A percentile compares a stretch with the other conserved stretches of the same genome.
Conservation (phyloP, 1,140 invertebrate species). For the Danaus plexippus region DNA sequence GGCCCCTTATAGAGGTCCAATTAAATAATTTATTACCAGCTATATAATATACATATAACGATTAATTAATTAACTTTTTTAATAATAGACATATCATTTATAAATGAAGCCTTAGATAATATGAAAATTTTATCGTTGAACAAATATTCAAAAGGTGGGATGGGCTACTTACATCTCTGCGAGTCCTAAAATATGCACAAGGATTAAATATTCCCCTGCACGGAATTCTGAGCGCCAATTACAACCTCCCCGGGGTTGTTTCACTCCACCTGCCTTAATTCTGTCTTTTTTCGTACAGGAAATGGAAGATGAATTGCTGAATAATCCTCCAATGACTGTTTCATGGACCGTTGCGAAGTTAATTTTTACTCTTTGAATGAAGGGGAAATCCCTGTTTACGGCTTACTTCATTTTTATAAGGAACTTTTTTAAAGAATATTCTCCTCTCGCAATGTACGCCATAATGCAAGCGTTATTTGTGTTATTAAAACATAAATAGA, state of each 20-base stretch:
- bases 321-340: slow-evolving; percentile 11
- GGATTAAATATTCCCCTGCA: slow-evolving; percentile 23
- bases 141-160: slow-evolving; percentile 5
- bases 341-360: slow-evolving; percentile 1
- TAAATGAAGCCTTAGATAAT: background rate
- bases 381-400: too few species aligned
- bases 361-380: slow-evolving; percentile 5
- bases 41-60: background rate
- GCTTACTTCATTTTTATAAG: too few species aligned
- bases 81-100: too few species aligned
- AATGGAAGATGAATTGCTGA: slow-evolving; percentile 27
- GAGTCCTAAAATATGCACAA: slow-evolving; percentile 25
- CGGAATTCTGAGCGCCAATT: slow-evolving; percentile 29
- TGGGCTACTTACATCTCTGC: slow-evolving; percentile 2
- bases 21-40: background rate
- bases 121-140: background rate
- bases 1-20: background rate
- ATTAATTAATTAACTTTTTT: background rate
- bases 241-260: slow-evolving; percentile 24
- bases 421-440: background rate
- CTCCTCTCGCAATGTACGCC: too few species aligned
- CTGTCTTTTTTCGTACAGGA: slow-evolving; percentile 26
- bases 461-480: too few species aligned
- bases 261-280: slow-evolving; percentile 28
- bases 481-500: too few species aligned